phyloP scores from a whole-genome alignment of 2,888 invertebrate species.

The Cybosia mesomella region DNA sequence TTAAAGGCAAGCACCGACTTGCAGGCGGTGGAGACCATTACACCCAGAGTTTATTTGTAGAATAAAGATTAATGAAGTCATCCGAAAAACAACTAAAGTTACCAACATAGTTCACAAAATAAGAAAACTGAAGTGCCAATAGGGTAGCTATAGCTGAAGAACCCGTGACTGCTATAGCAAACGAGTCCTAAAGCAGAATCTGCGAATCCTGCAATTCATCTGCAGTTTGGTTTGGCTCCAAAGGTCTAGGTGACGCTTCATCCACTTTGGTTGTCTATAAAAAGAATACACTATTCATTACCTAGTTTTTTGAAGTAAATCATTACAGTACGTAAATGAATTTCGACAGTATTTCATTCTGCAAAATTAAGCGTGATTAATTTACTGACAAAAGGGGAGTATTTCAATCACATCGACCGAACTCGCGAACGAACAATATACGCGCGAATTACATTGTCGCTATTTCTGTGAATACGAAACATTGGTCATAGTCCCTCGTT shows the following conservation, averaged over 20 bases:
- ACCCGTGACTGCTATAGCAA: no score
- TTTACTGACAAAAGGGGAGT: conserved; percentile 1
- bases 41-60: no score
- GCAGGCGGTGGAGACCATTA: no score
- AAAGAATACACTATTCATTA: neutral
- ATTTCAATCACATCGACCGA: conserved; percentile 9
- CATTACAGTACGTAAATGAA: neutral
- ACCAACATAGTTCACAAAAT: no score
- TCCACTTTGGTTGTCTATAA: neutral
- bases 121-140: no score
- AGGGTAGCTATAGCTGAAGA: no score
- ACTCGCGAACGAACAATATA: conserved; percentile 6
- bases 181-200: no score
- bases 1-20: no score
- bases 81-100: no score
- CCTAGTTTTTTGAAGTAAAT: neutral
- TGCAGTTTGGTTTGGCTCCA: neutral
- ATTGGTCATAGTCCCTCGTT: conserved; percentile 8
- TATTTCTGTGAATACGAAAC: conserved; percentile 12
- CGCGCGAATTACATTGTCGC: conserved; percentile 5
- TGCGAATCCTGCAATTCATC: no score
- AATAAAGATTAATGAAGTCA: no score
- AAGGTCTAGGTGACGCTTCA: neutral
- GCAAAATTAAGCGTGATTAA: neutral
- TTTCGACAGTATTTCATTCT: neutral